These are phyloP conservation scores for Drosophila setifemur DNA, from an alignment of 1,140 invertebrate genomes.

Conservation along the genomic window DNA sequence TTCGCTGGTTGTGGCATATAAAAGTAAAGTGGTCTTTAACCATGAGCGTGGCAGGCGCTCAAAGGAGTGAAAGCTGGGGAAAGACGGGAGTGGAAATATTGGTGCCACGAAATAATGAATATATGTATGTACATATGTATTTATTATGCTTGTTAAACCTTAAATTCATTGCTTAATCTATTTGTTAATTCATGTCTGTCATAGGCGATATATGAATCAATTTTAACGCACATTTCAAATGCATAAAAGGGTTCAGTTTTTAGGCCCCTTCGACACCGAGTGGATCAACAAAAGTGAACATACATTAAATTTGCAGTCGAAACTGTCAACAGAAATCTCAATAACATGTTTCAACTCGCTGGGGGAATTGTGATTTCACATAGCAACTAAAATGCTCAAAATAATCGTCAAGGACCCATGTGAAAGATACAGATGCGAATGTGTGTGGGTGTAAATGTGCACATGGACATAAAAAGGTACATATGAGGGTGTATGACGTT, in stretches of 20 bases:
- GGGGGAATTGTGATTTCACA: constrained; percentile 49
- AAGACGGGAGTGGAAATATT: constrained; percentile 31
- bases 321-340: constrained; percentile 48
- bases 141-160: constrained; percentile 16
- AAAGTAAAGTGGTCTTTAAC: constrained; percentile 49
- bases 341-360: constrained; percentile 32
- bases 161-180: constrained; percentile 25
- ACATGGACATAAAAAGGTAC: background rate
- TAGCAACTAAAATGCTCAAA: constrained; percentile 35
- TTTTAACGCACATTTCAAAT: constrained; percentile 36
- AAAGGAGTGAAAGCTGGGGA: background rate
- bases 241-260: constrained; percentile 17
- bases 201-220: constrained; percentile 32
- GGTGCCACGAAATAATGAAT: too few species aligned
- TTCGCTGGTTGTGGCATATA: constrained; percentile 69
- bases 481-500: background rate
- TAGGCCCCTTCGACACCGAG: background rate
- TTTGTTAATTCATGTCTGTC: constrained; percentile 30
- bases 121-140: too few species aligned
- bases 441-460: background rate
- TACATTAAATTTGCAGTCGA: constrained; percentile 48
- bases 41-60: constrained; percentile 12
- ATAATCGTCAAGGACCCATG: constrained; percentile 24
- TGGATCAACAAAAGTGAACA: constrained; percentile 40
- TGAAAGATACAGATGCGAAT: background rate